phyloP scores from a whole-genome alignment of 2,888 invertebrate genomes.

The Suillia variegata region DNA sequence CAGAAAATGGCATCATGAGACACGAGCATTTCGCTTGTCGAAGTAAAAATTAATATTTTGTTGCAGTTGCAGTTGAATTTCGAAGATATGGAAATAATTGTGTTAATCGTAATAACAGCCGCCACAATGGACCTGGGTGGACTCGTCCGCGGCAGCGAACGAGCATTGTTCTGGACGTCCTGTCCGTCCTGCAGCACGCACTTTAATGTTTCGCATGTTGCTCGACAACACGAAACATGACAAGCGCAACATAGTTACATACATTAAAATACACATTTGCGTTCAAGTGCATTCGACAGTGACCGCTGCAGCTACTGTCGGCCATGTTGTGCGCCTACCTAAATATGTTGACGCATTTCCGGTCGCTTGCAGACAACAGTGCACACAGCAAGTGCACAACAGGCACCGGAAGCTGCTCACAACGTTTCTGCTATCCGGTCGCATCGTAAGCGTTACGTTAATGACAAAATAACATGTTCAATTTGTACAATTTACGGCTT shows the following conservation, averaged over 20 bases:
- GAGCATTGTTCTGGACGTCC: no score
- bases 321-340: conserved; percentile 7
- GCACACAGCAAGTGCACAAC: conserved; percentile 8
- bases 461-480: conserved; percentile 1
- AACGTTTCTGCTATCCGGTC: conserved; percentile 17
- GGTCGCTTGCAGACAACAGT: conserved; percentile 9
- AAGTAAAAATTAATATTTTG: no score
- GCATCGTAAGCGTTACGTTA: no score
- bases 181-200: not conserved
- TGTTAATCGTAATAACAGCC: no score
- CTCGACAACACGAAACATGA: conserved; percentile 37
- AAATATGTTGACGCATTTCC: conserved; percentile 8
- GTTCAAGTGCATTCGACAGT: not conserved
- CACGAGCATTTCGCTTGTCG: no score
- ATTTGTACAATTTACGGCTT: not conserved
- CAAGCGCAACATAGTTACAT: conserved; percentile 37
- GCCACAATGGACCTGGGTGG: no score
- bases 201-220: conserved; percentile 31
- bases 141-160: no score
- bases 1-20: no score
- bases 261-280: no score
- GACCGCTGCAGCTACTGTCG: not conserved
- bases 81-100: no score
- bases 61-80: not conserved
- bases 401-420: conserved; percentile 16